A percentile compares a stretch with the other conserved stretches of the same genome.
Evolutionary conservation across 1,140 invertebrate species (phyloP).

Genomic region (Drosophila mauritiana): DNA sequence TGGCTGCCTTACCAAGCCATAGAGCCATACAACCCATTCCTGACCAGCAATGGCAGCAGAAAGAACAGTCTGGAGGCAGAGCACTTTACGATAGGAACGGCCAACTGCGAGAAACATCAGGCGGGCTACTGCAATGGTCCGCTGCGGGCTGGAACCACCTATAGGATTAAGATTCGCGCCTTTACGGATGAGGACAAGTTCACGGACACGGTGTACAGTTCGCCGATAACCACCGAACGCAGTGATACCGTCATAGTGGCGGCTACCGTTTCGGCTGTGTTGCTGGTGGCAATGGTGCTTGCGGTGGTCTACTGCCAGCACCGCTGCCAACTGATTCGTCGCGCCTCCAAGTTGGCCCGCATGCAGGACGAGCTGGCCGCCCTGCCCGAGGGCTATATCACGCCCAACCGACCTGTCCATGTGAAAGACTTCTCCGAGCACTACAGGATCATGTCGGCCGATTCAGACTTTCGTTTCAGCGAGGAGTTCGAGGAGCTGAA

Average conservation of each 20-base stretch:
- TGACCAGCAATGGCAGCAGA: constrained; percentile 85
- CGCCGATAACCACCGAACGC: constrained; percentile 92
- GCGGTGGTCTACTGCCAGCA: constrained; percentile 86
- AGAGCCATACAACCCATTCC: constrained; percentile 95
- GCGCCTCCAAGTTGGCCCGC: constrained; percentile 87
- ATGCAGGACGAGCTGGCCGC: constrained; percentile 89
- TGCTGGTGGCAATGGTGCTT: constrained; percentile 65
- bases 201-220: constrained; percentile 95
- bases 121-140: constrained; percentile 96
- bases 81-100: constrained; percentile 93
- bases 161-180: constrained; percentile 95
- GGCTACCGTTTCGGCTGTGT: constrained; percentile 33
- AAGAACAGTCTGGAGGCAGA: constrained; percentile 85
- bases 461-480: constrained; percentile 98
- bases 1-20: constrained; percentile 97
- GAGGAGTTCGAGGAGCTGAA: constrained; percentile 99
- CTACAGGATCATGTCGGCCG: constrained; percentile 97
- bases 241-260: constrained; percentile 45
- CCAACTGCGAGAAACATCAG: constrained; percentile 90
- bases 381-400: constrained; percentile 91
- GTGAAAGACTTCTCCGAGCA: constrained; percentile 96
- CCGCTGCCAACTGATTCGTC: constrained; percentile 86
- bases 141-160: constrained; percentile 94
- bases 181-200: constrained; percentile 96
- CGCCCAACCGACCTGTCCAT: constrained; percentile 93